Base-by-base conservation (phyloP, 2,888 invertebrate genomes). In the Dynastes hyllus region DNA sequence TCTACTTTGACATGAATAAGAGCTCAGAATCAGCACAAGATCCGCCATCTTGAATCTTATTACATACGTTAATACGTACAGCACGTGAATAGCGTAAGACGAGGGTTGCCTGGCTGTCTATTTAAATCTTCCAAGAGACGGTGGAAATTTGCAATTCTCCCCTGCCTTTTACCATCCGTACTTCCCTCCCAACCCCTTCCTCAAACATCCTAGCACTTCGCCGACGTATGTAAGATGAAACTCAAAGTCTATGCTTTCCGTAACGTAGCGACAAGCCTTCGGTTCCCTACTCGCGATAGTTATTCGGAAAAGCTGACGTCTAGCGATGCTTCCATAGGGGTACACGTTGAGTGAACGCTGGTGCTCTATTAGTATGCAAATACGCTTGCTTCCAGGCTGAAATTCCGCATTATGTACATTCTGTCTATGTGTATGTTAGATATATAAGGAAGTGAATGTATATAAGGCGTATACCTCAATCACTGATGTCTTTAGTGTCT, bases 111-210 rank as follows among this genome's bases (percentile, higher is more conserved):
- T 45, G 45, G 58, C 65, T 53, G 65, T 73, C 61, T 71, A 80
- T 83, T 83, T 85, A 85, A 85, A 85, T 85, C 84, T 85, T 85
- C 84, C 84, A 55, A 6, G 55, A 84, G 45, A 45, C 83, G 84
- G 85, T 85, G 78, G 84, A 85, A 85, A 85, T 85, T 85, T 85
- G 85, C 84, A 84, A 84, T 85, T 85, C 85, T 83, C 83, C 81
- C 40, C 65, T 37, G 32, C 32, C 45, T 45, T 45, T 45, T 11
- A 45, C 45, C 8, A n/a, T 53, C 11, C 45, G 45, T 8, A 11
- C 45, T 11, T 8, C 9, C 11, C 11, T 6, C 8, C 45, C 45
- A 1, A 1, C 45, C 9, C 45, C 11, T 45, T 45, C 45, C 45
- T 8, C 45, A 0, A 22, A 16, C 55, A n/a, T 55, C 55, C n/a